Conservation (phyloP, 2,113 vertebrate species). For the Periophthalmus modestus region DNA sequence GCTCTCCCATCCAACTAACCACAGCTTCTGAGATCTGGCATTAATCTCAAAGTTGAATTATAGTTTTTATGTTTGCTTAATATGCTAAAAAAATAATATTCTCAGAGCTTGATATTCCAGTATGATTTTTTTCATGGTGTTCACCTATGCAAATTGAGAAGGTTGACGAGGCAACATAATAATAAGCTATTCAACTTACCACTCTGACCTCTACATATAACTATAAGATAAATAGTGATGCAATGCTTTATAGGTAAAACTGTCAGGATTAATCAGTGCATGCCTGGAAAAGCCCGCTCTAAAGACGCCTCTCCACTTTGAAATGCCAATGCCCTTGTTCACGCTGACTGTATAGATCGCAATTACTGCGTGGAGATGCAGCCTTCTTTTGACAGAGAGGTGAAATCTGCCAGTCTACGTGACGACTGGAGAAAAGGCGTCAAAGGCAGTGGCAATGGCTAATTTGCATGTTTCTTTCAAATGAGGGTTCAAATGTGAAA, state of each 20-base stretch:
- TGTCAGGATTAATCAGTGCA: conserved; percentile 23
- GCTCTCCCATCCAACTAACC: no score
- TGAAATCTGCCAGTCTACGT: background rate
- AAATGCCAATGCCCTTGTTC: conserved; percentile 4
- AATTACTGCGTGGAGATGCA: conserved; percentile 15
- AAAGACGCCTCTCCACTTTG: conserved; percentile 1
- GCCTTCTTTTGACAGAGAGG: conserved; percentile 12
- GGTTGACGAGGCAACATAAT: background rate
- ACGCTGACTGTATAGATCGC: conserved; percentile 21
- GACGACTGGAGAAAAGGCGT: conserved; percentile 9
- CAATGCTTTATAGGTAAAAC: conserved; percentile 17
- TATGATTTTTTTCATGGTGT: background rate
- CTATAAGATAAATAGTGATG: conserved; percentile 16
- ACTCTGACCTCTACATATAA: background rate
- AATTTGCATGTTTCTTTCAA: conserved; percentile 19
- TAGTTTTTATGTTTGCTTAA: no score
- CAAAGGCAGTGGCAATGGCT: conserved; percentile 8
- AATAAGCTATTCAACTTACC: background rate
- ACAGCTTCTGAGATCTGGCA: no score
- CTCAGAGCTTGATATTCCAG: no score
- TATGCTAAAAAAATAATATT: no score
- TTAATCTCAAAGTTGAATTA: no score
- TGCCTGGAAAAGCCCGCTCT: background rate
- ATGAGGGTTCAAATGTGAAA: conserved; percentile 26
- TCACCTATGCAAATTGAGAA: background rate